A percentile compares a stretch with the other conserved stretches of the same genome.
Conservation (phyloP, 2,888 invertebrate species). For the Xylocampa areola region DNA sequence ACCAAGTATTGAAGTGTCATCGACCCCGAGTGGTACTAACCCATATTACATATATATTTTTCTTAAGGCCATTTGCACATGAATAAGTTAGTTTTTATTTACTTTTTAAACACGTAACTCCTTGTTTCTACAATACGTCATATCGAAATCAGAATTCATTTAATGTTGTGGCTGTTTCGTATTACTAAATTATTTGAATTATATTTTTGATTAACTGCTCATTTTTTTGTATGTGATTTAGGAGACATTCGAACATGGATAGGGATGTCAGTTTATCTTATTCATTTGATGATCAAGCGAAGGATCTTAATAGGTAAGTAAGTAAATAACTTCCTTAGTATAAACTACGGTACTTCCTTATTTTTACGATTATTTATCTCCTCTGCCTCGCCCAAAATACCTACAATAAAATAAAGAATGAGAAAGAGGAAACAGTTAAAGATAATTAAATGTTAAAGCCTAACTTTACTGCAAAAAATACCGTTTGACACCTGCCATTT, state of each 20-base stretch:
- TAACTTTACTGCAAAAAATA: constrained; percentile 38
- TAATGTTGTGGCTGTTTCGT: no score
- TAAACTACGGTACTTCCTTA: no score
- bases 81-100: constrained; percentile 33
- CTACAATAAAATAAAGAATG: no score
- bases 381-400: no score
- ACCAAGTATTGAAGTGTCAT: constrained; percentile 58
- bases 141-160: neutral
- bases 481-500: constrained; percentile 35
- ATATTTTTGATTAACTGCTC: neutral
- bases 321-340: no score
- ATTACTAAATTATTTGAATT: neutral
- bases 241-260: no score
- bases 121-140: constrained; percentile 1
- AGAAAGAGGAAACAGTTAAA: constrained; percentile 11
- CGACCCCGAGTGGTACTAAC: constrained; percentile 57
- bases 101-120: constrained; percentile 13
- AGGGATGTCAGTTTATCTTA: no score
- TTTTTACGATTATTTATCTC: no score
- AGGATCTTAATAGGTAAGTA: no score
- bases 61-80: constrained; percentile 45
- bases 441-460: constrained; percentile 16
- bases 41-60: constrained; percentile 47
- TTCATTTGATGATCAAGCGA: no score
- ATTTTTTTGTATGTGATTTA: no score